phyloP scores from a whole-genome alignment of 2,797 vertebrate species.

The Mycteria americana region DNA sequence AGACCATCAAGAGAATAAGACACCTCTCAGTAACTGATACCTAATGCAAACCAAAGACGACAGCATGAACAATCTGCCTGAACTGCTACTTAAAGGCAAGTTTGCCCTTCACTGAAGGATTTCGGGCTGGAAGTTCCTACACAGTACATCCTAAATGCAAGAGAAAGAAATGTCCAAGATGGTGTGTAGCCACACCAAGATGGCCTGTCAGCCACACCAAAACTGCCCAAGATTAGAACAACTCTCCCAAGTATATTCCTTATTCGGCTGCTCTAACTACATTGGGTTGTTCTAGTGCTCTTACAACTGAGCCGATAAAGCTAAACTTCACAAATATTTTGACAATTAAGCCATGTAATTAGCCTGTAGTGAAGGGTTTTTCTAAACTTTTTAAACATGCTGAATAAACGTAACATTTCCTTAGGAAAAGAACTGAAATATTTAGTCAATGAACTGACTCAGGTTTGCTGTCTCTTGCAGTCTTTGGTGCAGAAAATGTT shows the following conservation, averaged over 20 bases:
- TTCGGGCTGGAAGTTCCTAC: background rate
- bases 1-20: background rate
- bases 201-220: background rate
- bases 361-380: background rate
- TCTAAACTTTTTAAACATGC: background rate
- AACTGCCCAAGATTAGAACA: background rate
- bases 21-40: background rate
- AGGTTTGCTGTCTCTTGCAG: background rate
- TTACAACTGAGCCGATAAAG: background rate
- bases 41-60: background rate
- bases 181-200: background rate
- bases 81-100: background rate
- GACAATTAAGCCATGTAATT: background rate
- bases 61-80: background rate
- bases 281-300: background rate
- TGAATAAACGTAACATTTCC: background rate
- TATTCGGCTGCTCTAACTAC: background rate
- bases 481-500: background rate
- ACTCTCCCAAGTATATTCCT: background rate
- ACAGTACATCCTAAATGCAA: background rate
- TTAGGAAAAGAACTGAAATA: background rate
- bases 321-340: background rate
- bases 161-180: background rate
- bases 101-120: background rate
- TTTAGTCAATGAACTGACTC: background rate